Evolutionary conservation across 2,113 vertebrate genomes (phyloP).

Genomic region (Campylomormyrus tamandua): DNA sequence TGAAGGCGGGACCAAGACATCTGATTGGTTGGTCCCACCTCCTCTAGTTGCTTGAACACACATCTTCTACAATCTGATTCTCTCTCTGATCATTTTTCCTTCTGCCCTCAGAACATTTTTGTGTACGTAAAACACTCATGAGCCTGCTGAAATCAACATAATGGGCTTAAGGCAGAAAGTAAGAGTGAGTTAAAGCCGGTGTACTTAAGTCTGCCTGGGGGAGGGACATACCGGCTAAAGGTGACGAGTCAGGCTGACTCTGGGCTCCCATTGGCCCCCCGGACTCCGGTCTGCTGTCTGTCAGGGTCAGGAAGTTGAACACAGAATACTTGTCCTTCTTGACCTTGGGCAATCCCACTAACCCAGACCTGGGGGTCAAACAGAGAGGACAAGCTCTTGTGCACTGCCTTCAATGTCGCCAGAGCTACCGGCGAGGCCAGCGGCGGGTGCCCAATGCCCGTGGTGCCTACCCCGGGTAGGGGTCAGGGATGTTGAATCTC

Average conservation of each 20-base stretch:
- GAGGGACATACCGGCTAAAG: constrained; percentile 3
- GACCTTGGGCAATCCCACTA: constrained; percentile 81
- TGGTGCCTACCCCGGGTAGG: constrained; percentile 75
- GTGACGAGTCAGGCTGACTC: constrained; percentile 15
- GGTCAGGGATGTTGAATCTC: constrained; percentile 89
- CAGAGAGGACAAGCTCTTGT: not conserved
- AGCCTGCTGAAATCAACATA: not conserved
- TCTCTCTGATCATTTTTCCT: no score
- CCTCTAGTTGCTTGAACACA: no score
- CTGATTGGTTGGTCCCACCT: no score
- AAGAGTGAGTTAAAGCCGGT: not conserved
- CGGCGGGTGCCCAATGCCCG: not conserved
- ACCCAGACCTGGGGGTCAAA: constrained; percentile 61
- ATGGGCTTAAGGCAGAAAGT: not conserved
- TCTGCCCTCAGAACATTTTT: no score
- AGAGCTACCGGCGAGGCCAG: not conserved
- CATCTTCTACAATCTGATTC: no score
- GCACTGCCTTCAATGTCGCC: not conserved
- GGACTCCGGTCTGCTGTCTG: constrained; percentile 49
- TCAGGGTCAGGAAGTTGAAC: constrained; percentile 83
- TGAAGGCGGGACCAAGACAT: no score
- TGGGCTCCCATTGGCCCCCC: constrained; percentile 26
- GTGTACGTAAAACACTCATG: no score
- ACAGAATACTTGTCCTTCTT: constrained; percentile 94
- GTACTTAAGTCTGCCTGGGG: not conserved